Base-by-base conservation (phyloP, 2,113 vertebrate genomes). In the Setophaga kirtlandii region DNA sequence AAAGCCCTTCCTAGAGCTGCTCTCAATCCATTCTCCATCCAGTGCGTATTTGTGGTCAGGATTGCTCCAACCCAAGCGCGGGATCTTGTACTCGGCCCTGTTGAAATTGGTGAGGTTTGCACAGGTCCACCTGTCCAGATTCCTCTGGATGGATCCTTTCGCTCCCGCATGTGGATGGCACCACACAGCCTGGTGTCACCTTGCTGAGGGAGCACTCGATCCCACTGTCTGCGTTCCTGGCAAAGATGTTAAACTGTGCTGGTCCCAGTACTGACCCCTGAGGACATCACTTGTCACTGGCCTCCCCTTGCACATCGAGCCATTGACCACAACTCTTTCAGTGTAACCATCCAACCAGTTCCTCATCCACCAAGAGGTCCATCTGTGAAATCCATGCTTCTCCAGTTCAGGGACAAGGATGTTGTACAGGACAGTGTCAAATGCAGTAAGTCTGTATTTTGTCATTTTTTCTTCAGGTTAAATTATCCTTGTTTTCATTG, bases 161-260 rank as follows among this genome's bases (percentile, higher is more conserved):
- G 23, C n/a, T 78, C 22, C 23, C 69, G 33, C 23, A 0, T 12
- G 15, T 23, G 1, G 3, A 30, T 28, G 30, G 19, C 55, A 46
- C 33, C 8, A 8, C 55, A 39, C 39, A 47, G n/a, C 19, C n/a
- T 62, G n/a, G 19, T 39, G 73, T 42, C 33, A 53, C 28, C 46
- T 44, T 44, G 21, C 37, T 0, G 0, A 62, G 28, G 39, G 23
- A 87, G 18, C 46, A 15, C 55, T 77, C 2, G 0, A 27, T 69
- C 39, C 46, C 33, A 11, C 74, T 24, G 12, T 37, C 18, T 2
- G 0, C 30, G 47, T 42, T 50, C 19, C 49, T n/a, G 23, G 15
- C 83, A 46, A 19, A 69, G 64, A 20, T 53, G 27, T 62, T 55
- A 12, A 52, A n/a, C 55, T 28, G 19, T 28, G 39, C n/a, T 39